Conservation (phyloP, 2,888 invertebrate species). For the Parnassius glacialis region DNA sequence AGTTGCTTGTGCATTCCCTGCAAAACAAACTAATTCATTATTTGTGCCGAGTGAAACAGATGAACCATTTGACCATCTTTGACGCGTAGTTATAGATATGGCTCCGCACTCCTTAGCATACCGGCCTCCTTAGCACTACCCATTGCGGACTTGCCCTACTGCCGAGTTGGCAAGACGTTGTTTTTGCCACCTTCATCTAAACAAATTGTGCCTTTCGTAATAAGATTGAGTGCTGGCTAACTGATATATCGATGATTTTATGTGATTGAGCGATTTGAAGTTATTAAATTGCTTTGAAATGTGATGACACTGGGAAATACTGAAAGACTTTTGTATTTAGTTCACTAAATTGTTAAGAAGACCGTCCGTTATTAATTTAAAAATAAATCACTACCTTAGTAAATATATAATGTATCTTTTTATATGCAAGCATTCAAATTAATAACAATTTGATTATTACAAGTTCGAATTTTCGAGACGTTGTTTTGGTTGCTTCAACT, state of each 20-base stretch:
- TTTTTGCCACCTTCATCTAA: slow-evolving; percentile 25
- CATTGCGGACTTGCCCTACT: slow-evolving; percentile 27
- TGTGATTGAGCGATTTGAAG: background rate
- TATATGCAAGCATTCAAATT: too few species aligned
- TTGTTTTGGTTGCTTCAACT: too few species aligned
- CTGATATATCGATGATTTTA: slow-evolving; percentile 5
- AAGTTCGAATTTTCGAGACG: too few species aligned
- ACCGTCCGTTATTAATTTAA: too few species aligned
- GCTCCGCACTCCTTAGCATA: slow-evolving; percentile 21
- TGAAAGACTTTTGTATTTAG: too few species aligned
- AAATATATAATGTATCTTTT: too few species aligned
- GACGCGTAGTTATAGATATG: slow-evolving; percentile 13
- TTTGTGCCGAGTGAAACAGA: background rate
- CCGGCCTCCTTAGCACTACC: slow-evolving; percentile 21
- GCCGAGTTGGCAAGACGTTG: slow-evolving; percentile 13
- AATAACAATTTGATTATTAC: too few species aligned
- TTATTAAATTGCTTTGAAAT: too few species aligned
- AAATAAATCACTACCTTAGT: too few species aligned
- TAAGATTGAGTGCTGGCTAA: slow-evolving; percentile 22
- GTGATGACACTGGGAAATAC: too few species aligned
- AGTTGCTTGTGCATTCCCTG: background rate
- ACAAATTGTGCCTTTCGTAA: slow-evolving; percentile 25
- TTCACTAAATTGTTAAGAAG: too few species aligned
- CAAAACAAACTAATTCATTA: background rate
- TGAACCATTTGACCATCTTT: slow-evolving; percentile 6